Evolutionary conservation across 2,888 invertebrate species (phyloP).

Genomic region (Hemaris fuciformis): DNA sequence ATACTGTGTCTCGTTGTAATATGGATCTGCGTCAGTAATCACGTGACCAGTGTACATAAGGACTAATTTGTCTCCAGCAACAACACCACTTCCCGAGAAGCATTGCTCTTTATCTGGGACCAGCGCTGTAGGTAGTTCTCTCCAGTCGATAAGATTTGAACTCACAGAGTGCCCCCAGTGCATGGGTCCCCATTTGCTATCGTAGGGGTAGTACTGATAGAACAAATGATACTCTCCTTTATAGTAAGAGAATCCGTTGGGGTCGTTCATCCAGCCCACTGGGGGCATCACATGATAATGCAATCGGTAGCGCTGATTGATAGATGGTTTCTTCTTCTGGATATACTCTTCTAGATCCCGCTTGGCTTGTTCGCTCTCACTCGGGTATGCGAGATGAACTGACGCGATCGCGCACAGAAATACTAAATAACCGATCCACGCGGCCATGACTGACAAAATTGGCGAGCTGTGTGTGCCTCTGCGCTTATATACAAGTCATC

Average conservation of each 20-base stretch:
- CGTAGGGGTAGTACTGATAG: conserved; percentile 78
- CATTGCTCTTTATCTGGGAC: conserved; percentile 67
- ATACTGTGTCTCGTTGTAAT: conserved; percentile 62
- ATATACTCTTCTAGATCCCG: conserved; percentile 60
- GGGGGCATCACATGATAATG: conserved; percentile 68
- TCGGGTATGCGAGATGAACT: conserved; percentile 31
- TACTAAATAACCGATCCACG: conserved; percentile 14
- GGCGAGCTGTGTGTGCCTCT: background rate
- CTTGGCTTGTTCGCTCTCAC: conserved; percentile 34
- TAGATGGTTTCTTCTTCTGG: conserved; percentile 46
- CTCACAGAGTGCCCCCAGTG: conserved; percentile 80
- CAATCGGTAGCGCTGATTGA: conserved; percentile 60
- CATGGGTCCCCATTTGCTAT: conserved; percentile 71
- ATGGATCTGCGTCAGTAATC: conserved; percentile 45
- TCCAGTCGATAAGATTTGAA: conserved; percentile 74
- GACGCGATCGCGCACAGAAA: conserved; percentile 34
- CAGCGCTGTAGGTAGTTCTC: conserved; percentile 70
- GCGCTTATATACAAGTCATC: conserved; percentile 6
- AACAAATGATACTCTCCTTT: conserved; percentile 77
- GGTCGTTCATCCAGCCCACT: conserved; percentile 82
- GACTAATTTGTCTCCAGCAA: conserved; percentile 53
- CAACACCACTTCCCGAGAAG: conserved; percentile 75
- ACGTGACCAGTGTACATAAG: conserved; percentile 67
- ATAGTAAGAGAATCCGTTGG: conserved; percentile 78
- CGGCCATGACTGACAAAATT: background rate